Conservation (phyloP, 2,113 vertebrate species). For the Coreoperca whiteheadi region DNA sequence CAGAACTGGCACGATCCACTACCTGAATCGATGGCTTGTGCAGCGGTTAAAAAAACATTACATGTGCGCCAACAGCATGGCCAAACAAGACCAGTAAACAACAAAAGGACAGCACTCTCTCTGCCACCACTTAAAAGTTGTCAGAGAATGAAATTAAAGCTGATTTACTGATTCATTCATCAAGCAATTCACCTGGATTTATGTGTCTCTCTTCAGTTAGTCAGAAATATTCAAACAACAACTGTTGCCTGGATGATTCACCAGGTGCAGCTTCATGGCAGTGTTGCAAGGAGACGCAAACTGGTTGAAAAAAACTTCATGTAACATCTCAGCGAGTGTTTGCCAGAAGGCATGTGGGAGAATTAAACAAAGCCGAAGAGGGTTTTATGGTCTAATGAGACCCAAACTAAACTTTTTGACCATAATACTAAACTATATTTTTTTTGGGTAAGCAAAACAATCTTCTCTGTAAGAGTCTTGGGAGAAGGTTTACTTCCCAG, state of each 20-base stretch:
- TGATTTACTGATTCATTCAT: background rate
- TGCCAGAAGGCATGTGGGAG: background rate
- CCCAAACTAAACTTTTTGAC: background rate
- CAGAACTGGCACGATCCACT: background rate
- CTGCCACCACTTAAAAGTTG: background rate
- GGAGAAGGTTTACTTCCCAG: background rate
- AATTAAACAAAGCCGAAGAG: background rate
- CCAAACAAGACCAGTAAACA: background rate
- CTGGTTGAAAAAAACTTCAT: background rate
- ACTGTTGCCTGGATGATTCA: background rate
- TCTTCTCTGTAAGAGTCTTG: background rate
- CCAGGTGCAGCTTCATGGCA: background rate
- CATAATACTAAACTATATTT: background rate
- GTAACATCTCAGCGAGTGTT: background rate
- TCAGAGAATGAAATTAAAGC: background rate
- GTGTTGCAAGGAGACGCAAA: background rate
- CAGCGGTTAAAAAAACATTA: background rate
- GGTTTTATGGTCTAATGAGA: background rate
- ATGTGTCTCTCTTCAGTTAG: background rate
- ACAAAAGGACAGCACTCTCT: background rate
- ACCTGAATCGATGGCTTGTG: background rate
- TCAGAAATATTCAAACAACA: background rate
- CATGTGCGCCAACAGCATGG: too few relatives aligned
- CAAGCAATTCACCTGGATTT: background rate
- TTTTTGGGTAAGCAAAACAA: background rate